Evolutionary conservation across 2,888 invertebrate species (phyloP).

Genomic region (Parnassius mnemosyne): DNA sequence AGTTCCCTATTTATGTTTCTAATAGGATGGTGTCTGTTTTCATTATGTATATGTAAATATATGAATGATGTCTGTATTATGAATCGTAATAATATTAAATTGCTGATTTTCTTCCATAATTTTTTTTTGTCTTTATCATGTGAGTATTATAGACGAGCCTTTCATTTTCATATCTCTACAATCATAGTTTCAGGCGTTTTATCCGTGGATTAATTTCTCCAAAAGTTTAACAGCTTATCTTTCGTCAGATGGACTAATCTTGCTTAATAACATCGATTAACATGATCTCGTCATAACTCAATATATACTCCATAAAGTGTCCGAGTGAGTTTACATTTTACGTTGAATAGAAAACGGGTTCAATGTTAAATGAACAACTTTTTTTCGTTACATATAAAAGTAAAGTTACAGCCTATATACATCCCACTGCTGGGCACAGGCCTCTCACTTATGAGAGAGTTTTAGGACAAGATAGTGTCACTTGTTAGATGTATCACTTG

Average conservation of each 20-base stretch:
- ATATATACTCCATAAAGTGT: slow-evolving; percentile 32
- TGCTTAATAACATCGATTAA: slow-evolving; percentile 48
- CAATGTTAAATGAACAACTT: too few relatives aligned
- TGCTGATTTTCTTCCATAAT: slow-evolving; percentile 5
- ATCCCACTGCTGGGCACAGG: too few relatives aligned
- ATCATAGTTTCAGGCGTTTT: slow-evolving; percentile 39
- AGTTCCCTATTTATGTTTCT: slow-evolving; percentile 35
- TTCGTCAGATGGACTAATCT: slow-evolving; percentile 52
- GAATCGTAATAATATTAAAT: neutral
- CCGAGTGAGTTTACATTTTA: slow-evolving; percentile 6
- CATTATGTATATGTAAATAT: slow-evolving; percentile 3
- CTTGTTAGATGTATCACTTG: too few relatives aligned
- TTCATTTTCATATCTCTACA: slow-evolving; percentile 35
- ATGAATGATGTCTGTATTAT: neutral
- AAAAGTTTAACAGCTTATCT: slow-evolving; percentile 50
- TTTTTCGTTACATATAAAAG: too few relatives aligned
- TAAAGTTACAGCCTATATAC: too few relatives aligned
- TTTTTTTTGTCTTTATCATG: slow-evolving; percentile 5
- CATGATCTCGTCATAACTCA: slow-evolving; percentile 32
- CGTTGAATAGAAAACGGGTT: too few relatives aligned
- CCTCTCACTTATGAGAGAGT: too few relatives aligned
- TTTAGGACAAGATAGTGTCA: too few relatives aligned
- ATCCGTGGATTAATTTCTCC: slow-evolving; percentile 55
- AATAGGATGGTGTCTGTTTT: slow-evolving; percentile 27
- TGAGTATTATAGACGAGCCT: neutral